phyloP scores from a whole-genome alignment of 37 sponge, comb jelly and placozoan genomes.

The Axinella damicornis region DNA sequence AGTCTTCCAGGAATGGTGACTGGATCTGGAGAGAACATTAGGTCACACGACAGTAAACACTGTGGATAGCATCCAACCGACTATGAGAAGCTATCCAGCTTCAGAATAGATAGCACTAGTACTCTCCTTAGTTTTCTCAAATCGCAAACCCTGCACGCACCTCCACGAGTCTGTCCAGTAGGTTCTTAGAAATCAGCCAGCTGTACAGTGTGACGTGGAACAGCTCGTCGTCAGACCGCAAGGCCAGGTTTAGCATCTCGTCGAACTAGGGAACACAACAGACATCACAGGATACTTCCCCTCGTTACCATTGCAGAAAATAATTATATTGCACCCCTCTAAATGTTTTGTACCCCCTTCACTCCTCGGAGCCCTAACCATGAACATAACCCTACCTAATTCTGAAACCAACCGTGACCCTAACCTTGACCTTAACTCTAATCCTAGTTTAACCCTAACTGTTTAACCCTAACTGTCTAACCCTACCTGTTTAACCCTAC shows the following conservation, averaged over 20 bases:
- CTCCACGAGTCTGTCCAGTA: conserved; percentile 83
- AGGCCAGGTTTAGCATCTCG: conserved; percentile 43
- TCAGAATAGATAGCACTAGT: neutral
- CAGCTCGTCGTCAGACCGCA: conserved; percentile 83
- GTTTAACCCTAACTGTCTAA: too few relatives aligned
- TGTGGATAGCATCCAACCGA: neutral
- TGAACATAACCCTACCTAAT: neutral
- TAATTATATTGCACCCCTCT: neutral
- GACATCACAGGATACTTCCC: too few relatives aligned
- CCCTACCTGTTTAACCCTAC: too few relatives aligned
- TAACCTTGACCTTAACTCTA: too few relatives aligned
- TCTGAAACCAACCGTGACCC: too few relatives aligned
- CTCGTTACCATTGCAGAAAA: neutral
- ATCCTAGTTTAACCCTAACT: too few relatives aligned
- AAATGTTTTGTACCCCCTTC: too few relatives aligned
- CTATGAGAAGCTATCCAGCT: neutral
- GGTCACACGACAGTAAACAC: too few relatives aligned
- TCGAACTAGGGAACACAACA: conserved; percentile 61
- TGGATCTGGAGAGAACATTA: conserved; percentile 57
- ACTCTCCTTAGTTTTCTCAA: neutral
- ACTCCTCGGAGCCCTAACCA: neutral
- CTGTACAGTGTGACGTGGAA: conserved; percentile 92
- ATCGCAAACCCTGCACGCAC: conserved; percentile 13
- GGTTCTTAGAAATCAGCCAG: conserved; percentile 77
- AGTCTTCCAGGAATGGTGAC: conserved; percentile 86